Conservation (phyloP, 2,797 vertebrate species). For the Hoplostethus mediterraneus region DNA sequence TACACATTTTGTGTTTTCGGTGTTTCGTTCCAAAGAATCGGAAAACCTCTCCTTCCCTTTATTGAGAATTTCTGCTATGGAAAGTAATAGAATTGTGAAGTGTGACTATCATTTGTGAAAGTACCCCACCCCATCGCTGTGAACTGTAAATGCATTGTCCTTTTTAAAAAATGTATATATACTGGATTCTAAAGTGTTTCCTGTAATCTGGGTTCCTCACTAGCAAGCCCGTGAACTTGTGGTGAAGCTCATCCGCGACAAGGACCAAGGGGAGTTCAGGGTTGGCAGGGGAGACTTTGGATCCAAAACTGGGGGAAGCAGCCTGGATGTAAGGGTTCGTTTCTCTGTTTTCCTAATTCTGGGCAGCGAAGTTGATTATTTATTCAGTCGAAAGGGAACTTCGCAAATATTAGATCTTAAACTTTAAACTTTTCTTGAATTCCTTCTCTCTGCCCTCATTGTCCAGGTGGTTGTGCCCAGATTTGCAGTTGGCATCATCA, state of each 20-base stretch:
- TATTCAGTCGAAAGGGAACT: not conserved
- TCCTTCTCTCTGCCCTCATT: not conserved
- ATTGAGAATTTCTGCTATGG: not conserved
- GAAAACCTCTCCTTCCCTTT: slow-evolving; percentile 23
- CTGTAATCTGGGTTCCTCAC: slow-evolving; percentile 40
- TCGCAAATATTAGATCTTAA: not conserved
- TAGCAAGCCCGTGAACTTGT: slow-evolving; percentile 99
- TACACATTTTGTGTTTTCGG: slow-evolving; percentile 55
- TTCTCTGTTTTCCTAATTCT: not conserved
- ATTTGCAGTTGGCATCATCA: slow-evolving; percentile 98
- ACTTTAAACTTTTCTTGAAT: not conserved
- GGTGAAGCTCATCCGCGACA: slow-evolving; percentile 96
- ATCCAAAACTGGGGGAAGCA: slow-evolving; percentile 93
- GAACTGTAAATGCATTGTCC: not conserved
- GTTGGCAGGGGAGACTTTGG: slow-evolving; percentile 91
- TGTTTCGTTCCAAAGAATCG: slow-evolving; percentile 10
- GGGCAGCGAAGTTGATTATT: not conserved
- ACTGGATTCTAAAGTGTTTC: not conserved
- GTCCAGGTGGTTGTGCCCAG: slow-evolving; percentile 94
- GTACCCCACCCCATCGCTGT: not conserved
- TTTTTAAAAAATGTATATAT: not conserved
- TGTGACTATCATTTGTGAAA: not conserved
- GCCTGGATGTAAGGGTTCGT: slow-evolving; percentile 88
- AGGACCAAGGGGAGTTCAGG: slow-evolving; percentile 96
- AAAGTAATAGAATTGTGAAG: not conserved